Evolutionary conservation across 1,140 invertebrate genomes (phyloP).

Genomic region (Rhyacophila brunnea): DNA sequence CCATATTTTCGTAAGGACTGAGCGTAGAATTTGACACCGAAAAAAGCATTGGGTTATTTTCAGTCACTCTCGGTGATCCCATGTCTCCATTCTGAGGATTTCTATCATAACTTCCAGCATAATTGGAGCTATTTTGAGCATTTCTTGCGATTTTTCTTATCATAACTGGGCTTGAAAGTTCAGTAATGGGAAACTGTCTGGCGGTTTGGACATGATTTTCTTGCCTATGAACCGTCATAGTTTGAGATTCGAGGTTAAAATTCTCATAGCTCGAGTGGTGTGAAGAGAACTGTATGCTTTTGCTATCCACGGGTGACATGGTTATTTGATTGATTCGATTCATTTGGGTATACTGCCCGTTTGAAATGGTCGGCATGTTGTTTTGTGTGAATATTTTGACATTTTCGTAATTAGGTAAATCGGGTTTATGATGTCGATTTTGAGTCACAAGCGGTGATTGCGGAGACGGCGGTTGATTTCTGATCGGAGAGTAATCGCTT

Average conservation of each 20-base stretch:
- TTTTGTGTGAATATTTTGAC: slow-evolving; percentile 35
- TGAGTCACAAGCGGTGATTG: slow-evolving; percentile 4
- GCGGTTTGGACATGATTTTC: slow-evolving; percentile 41
- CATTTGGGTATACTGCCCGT: slow-evolving; percentile 38
- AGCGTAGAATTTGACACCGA: slow-evolving; percentile 34
- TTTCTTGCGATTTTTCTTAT: slow-evolving; percentile 48
- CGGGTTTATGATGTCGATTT: slow-evolving; percentile 18
- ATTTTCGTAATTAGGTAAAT: slow-evolving; percentile 53
- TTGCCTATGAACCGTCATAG: slow-evolving; percentile 40
- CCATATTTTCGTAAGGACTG: slow-evolving; percentile 57
- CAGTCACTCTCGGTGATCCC: slow-evolving; percentile 1
- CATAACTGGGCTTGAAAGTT: slow-evolving; percentile 51
- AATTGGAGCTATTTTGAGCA: slow-evolving; percentile 35
- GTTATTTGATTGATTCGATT: slow-evolving; percentile 29
- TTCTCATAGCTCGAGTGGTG: slow-evolving; percentile 48
- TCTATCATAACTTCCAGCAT: slow-evolving; percentile 22
- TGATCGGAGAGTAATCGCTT: slow-evolving; percentile 15
- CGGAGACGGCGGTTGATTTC: slow-evolving; percentile 15
- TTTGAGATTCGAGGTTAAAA: slow-evolving; percentile 48
- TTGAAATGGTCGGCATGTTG: slow-evolving; percentile 6
- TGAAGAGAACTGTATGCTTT: slow-evolving; percentile 3
- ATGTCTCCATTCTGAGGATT: slow-evolving; percentile 7
- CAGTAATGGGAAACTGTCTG: slow-evolving; percentile 38
- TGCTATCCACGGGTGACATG: neutral
- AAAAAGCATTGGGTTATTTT: neutral